Conservation (phyloP, 2,888 invertebrate species). For the Tachystola acroxantha region DNA sequence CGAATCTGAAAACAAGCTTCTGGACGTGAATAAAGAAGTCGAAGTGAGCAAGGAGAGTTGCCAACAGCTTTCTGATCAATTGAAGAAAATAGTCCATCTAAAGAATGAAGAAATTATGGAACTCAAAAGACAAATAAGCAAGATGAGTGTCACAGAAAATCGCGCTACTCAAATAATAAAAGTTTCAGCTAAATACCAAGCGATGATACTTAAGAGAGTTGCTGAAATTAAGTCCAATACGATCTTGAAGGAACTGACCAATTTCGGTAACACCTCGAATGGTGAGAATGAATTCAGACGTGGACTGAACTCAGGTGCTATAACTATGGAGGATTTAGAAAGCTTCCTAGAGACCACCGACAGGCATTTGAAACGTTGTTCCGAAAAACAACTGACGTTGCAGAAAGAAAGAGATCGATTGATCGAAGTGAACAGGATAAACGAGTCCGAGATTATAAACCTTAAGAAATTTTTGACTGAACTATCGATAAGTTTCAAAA, state of each 20-base stretch:
- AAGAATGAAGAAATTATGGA: constrained; percentile 69
- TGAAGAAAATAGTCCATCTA: constrained; percentile 60
- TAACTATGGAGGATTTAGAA: constrained; percentile 68
- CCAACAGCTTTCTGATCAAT: constrained; percentile 53
- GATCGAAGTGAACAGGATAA: constrained; percentile 55
- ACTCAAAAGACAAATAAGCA: constrained; percentile 55
- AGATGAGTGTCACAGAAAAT: constrained; percentile 59
- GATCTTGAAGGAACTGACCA: constrained; percentile 61
- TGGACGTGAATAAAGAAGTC: constrained; percentile 57
- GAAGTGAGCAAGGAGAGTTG: constrained; percentile 56
- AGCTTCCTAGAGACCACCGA: constrained; percentile 69
- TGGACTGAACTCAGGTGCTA: constrained; percentile 46
- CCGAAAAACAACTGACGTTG: constrained; percentile 52
- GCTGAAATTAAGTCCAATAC: constrained; percentile 65
- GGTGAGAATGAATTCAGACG: constrained; percentile 51
- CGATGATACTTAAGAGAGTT: constrained; percentile 62
- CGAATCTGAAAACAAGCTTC: constrained; percentile 59
- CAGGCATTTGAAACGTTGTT: constrained; percentile 52
- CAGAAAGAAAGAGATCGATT: constrained; percentile 63
- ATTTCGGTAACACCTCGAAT: constrained; percentile 51
- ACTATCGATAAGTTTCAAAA: constrained; percentile 54
- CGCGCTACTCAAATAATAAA: constrained; percentile 65
- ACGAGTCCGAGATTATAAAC: constrained; percentile 62
- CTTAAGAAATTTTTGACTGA: constrained; percentile 62
- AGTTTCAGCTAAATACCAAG: constrained; percentile 67